phyloP scores from a whole-genome alignment of 1,140 invertebrate genomes.

The Leptestheria dahalacensis region DNA sequence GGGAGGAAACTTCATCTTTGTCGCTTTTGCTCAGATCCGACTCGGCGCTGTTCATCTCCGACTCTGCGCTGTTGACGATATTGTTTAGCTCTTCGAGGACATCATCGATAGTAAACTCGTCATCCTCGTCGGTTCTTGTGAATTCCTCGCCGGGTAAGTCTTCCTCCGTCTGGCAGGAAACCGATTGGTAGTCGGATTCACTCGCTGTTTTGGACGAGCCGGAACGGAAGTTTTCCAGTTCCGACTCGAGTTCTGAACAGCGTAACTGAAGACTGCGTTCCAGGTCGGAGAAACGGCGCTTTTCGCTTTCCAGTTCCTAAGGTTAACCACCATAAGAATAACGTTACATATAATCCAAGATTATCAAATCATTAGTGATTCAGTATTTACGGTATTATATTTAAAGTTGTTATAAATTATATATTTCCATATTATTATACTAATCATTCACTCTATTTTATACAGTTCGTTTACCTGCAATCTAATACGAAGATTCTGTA shows the following conservation, averaged over 20 bases:
- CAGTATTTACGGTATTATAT: not conserved
- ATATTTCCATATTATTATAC: not conserved
- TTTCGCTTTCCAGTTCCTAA: slow-evolving; percentile 7
- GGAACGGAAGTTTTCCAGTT: not conserved
- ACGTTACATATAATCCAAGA: not conserved
- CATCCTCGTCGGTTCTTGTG: slow-evolving; percentile 37
- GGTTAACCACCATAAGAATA: not conserved
- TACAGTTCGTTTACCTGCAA: not conserved
- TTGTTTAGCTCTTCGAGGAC: slow-evolving; percentile 69
- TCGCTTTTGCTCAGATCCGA: slow-evolving; percentile 19
- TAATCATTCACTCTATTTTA: not conserved
- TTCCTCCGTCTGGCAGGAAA: not conserved
- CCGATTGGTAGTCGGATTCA: not conserved
- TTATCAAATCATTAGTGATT: not conserved
- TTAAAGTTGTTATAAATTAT: not conserved
- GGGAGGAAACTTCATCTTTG: not conserved
- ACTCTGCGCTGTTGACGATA: slow-evolving; percentile 67
- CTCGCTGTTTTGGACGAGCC: not conserved
- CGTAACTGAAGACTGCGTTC: not conserved
- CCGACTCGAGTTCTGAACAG: not conserved
- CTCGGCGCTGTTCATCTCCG: slow-evolving; percentile 48
- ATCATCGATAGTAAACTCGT: slow-evolving; percentile 71
- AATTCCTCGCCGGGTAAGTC: not conserved
- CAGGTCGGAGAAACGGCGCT: not conserved
- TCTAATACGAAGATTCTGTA: not conserved